Evolutionary conservation across 2,113 vertebrate species (phyloP).

Genomic region (Phyllopteryx taeniolatus): DNA sequence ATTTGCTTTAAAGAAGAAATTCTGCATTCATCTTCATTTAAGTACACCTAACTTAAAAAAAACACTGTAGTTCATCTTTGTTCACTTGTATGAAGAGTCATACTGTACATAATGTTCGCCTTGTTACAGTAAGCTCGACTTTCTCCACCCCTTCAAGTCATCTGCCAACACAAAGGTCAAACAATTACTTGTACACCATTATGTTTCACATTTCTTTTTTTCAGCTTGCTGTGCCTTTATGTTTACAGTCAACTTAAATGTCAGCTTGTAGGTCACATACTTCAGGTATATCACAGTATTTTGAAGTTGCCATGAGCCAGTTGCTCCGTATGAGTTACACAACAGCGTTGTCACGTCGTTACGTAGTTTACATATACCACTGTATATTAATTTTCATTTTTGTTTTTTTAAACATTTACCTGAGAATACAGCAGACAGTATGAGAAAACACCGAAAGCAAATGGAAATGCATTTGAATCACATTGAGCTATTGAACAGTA

Average conservation of each 20-base stretch:
- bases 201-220: slow-evolving; percentile 55
- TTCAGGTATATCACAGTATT: slow-evolving; percentile 38
- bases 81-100: slow-evolving; percentile 22
- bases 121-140: slow-evolving; percentile 51
- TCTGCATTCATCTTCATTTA: no score
- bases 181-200: slow-evolving; percentile 62
- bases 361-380: slow-evolving; percentile 9
- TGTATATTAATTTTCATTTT: background rate
- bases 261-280: slow-evolving; percentile 54
- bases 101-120: slow-evolving; percentile 46
- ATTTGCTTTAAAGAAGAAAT: no score
- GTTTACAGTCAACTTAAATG: slow-evolving; percentile 47
- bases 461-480: no score
- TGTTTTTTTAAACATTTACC: no score
- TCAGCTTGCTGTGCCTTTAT: slow-evolving; percentile 14
- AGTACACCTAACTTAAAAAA: no score
- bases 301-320: slow-evolving; percentile 50
- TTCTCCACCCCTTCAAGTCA: slow-evolving; percentile 52
- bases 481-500: no score
- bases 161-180: slow-evolving; percentile 64
- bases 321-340: slow-evolving; percentile 4
- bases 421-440: no score
- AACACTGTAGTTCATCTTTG: background rate
- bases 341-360: background rate
- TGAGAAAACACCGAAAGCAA: no score